Evolutionary conservation across 2,888 invertebrate species (phyloP).

Genomic region (Artemia sp.): DNA sequence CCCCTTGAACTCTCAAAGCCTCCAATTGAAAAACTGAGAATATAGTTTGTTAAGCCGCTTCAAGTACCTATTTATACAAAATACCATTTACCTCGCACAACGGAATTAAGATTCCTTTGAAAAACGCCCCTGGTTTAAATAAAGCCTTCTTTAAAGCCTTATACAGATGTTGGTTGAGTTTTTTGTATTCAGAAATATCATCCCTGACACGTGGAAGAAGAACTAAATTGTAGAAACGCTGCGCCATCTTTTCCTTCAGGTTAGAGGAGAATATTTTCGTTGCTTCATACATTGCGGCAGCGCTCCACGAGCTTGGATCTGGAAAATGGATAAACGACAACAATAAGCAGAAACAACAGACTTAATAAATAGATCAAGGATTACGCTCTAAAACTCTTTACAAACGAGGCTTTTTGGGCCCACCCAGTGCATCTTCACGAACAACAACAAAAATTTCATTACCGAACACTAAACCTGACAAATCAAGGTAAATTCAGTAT

Average conservation of each 20-base stretch:
- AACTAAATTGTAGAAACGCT: slow-evolving; percentile 82
- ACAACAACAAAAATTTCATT: no score
- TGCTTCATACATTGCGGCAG: slow-evolving; percentile 92
- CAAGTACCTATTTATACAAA: no score
- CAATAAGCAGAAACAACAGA: no score
- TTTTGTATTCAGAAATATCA: slow-evolving; percentile 85
- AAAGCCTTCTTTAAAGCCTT: slow-evolving; percentile 79
- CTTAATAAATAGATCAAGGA: no score
- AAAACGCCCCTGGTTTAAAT: slow-evolving; percentile 93
- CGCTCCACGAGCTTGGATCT: slow-evolving; percentile 89
- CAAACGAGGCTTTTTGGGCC: no score
- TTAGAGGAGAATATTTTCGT: slow-evolving; percentile 93
- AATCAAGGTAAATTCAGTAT: no score
- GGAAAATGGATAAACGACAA: slow-evolving; percentile 28
- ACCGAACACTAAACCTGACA: no score
- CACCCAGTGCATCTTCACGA: no score
- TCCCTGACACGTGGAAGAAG: slow-evolving; percentile 79
- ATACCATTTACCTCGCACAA: slow-evolving; percentile 38
- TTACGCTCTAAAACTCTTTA: no score
- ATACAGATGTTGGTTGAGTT: slow-evolving; percentile 88
- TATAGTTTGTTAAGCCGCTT: no score
- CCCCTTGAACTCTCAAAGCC: no score
- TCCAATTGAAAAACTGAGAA: no score
- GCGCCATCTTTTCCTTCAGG: slow-evolving; percentile 87
- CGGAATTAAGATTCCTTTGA: slow-evolving; percentile 63